These are phyloP conservation scores for Drosophila anomalipes DNA, from an alignment of 2,888 invertebrate genomes.

Conservation along the genomic window DNA sequence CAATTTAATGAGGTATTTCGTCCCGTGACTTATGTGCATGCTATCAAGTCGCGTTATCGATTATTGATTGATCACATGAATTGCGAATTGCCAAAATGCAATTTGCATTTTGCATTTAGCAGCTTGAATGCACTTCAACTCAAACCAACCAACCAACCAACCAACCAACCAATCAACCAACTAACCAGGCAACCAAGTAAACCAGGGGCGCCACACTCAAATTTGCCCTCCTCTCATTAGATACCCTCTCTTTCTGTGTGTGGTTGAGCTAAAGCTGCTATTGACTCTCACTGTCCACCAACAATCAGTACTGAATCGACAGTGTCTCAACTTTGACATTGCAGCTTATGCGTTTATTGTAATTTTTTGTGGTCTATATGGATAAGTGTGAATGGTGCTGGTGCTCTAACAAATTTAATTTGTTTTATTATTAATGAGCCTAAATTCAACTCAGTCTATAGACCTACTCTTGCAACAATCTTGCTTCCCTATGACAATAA, in stretches of 20 bases:
- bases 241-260: not conserved
- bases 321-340: not conserved
- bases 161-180: conserved; percentile 35
- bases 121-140: conserved; percentile 68
- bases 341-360: not conserved
- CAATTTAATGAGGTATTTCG: not conserved
- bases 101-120: conserved; percentile 19
- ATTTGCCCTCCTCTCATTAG: conserved; percentile 35
- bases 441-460: not conserved
- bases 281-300: not conserved
- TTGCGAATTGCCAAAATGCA: not conserved
- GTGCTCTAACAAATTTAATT: no score
- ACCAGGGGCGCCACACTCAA: conserved; percentile 15
- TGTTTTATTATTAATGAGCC: not conserved
- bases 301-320: not conserved
- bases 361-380: not conserved
- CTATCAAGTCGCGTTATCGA: conserved; percentile 6
- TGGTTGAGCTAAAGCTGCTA: not conserved
- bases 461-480: not conserved
- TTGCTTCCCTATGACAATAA: not conserved
- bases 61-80: conserved; percentile 15
- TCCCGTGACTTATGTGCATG: not conserved
- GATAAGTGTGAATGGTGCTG: not conserved
- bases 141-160: conserved; percentile 64
- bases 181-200: not conserved